Evolutionary conservation across 2,888 invertebrate species (phyloP), one percentile per base, ranked within the genome.

Genomic region (Lycophotia porphyrea): DNA sequence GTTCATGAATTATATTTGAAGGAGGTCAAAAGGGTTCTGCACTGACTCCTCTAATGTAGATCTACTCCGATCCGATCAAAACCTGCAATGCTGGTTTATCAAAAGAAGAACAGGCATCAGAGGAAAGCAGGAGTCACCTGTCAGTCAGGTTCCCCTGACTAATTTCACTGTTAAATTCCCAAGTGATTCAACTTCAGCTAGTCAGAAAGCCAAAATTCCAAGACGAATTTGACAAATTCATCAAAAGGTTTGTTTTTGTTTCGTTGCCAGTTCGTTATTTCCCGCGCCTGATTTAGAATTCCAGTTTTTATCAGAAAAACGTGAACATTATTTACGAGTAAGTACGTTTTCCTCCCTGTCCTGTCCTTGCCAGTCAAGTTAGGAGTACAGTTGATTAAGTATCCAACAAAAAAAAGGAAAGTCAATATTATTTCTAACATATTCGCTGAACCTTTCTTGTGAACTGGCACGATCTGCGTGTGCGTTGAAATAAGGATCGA

Each of bases 381-480:
- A 71, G 47, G 70, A 74, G 42, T 63, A 76, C 72, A 73, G 67
- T 71, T 84, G 55, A 82, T 72, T 58, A 63, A 76, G 47, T n/a
- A 70, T 42, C 55, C 27, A 64, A 84, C 52, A 78, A 82, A 80
- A 81, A 52, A 76, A 74, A 71, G 63, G 44, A 69, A 82, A 76
- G 81, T 74, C 74, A 84, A 81, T 83, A 74, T 84, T 83, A 83
- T 82, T 82, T 83, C 86, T 85, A 86, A 81, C 84, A 83, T 78
- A 83, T 84, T 86, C 86, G 78, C 78, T 84, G 86, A 82, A 84
- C 80, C 71, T 82, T 86, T 86, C 82, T 73, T 78, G 76, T 82
- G 86, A 86, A 86, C 80, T 86, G 61, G 79, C 80, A 86, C 84
- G 79, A 84, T 86, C 83, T 85, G 84, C 84, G 84, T 87, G 84